These are phyloP conservation scores for Caenorhabditis sulstoni DNA, from an alignment of 2,888 invertebrate genomes.

Conservation along the genomic window DNA sequence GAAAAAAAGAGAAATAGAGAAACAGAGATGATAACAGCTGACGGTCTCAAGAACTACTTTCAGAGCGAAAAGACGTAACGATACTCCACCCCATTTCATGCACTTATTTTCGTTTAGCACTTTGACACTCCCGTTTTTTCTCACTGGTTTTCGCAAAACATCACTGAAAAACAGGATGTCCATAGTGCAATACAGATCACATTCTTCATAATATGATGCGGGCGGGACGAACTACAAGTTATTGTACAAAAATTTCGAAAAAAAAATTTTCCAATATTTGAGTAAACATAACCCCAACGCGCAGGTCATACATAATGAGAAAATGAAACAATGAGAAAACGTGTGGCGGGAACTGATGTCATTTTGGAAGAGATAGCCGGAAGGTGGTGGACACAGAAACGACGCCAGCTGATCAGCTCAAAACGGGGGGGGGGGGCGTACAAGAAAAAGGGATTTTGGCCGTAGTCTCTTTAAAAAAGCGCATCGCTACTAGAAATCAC, in stretches of 20 bases:
- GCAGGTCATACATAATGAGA: slow-evolving; percentile 32
- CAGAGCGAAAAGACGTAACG: slow-evolving; percentile 14
- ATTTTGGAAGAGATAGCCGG: slow-evolving; percentile 27
- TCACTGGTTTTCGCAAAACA: no score
- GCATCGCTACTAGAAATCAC: background rate
- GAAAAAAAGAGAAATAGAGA: slow-evolving; percentile 13
- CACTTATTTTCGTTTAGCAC: no score
- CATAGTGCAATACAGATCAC: no score
- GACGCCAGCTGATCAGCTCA: slow-evolving; percentile 45
- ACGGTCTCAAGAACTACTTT: slow-evolving; percentile 2
- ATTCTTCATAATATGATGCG: background rate
- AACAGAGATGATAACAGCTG: slow-evolving; percentile 13
- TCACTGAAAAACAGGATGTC: no score
- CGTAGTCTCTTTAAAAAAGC: background rate
- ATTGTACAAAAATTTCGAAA: slow-evolving; percentile 19
- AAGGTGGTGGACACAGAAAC: slow-evolving; percentile 8
- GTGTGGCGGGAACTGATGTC: slow-evolving; percentile 32
- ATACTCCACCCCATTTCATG: no score
- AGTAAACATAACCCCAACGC: slow-evolving; percentile 42
- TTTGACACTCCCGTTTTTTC: no score
- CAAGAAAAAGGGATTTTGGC: background rate
- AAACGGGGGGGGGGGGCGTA: slow-evolving; percentile 37
- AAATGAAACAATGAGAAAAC: slow-evolving; percentile 35
- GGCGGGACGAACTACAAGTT: slow-evolving; percentile 7
- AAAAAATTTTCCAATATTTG: slow-evolving; percentile 19